A percentile compares a stretch with the other conserved stretches of the same genome.
Conservation (phyloP, 2,797 vertebrate species). For the Ispidina lecontei region DNA sequence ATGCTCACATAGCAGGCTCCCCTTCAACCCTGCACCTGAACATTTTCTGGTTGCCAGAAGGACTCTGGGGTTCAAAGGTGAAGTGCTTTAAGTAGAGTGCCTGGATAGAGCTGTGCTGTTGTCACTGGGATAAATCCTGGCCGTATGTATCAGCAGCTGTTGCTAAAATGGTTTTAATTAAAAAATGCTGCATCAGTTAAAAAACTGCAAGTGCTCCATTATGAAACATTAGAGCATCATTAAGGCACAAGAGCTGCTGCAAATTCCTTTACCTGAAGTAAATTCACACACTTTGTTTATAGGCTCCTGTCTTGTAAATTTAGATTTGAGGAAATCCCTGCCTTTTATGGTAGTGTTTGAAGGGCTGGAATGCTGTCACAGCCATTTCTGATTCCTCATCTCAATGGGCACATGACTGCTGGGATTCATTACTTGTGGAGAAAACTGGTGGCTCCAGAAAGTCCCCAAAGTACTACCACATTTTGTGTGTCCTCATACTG, state of each 20-base stretch:
- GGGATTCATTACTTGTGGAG: slow-evolving; percentile 64
- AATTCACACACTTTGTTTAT: slow-evolving; percentile 25
- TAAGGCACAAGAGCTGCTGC: neutral
- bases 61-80: neutral
- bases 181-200: neutral
- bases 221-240: neutral
- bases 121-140: neutral
- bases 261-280: slow-evolving; percentile 36
- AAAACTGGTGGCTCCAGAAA: slow-evolving; percentile 64
- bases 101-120: neutral
- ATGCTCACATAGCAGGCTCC: neutral
- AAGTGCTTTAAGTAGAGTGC: neutral
- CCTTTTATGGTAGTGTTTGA: slow-evolving; percentile 64
- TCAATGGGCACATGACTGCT: slow-evolving; percentile 20
- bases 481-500: slow-evolving; percentile 35
- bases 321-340: slow-evolving; percentile 62
- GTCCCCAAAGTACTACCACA: slow-evolving; percentile 33
- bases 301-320: slow-evolving; percentile 5
- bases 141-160: neutral
- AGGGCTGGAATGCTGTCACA: slow-evolving; percentile 60
- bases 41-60: neutral
- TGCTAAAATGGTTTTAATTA: neutral
- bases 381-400: slow-evolving; percentile 56
- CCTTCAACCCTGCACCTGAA: neutral
- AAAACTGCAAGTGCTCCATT: neutral